Evolutionary conservation across 2,888 invertebrate species (phyloP).

Genomic region (Lobophora halterata): DNA sequence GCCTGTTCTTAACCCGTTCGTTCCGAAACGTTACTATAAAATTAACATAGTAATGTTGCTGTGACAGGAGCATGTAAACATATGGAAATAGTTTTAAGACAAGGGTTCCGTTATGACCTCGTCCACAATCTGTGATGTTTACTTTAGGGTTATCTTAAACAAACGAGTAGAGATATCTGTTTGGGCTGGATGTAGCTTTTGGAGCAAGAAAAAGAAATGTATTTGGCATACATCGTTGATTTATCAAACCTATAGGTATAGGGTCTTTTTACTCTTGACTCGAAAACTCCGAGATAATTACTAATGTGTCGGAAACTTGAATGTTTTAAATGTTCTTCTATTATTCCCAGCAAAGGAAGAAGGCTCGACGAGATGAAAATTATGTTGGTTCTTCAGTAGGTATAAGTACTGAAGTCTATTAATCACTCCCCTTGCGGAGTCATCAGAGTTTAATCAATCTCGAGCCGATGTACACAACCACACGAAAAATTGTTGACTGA

Average conservation of each 20-base stretch:
- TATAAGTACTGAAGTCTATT: constrained; percentile 39
- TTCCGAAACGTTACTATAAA: constrained; percentile 57
- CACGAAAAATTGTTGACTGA: constrained; percentile 39
- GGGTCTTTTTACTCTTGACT: too few species aligned
- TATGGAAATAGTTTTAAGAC: constrained; percentile 35
- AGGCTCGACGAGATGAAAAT: not conserved
- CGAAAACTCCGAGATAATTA: too few species aligned
- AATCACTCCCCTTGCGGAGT: constrained; percentile 58
- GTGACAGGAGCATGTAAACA: constrained; percentile 43
- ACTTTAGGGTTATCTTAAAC: constrained; percentile 16
- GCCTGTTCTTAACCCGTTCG: too few species aligned
- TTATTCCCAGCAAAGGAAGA: too few species aligned
- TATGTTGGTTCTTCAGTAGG: constrained; percentile 9
- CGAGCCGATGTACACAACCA: constrained; percentile 44
- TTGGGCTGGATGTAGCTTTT: too few species aligned
- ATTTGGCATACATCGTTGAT: too few species aligned
- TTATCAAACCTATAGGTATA: too few species aligned
- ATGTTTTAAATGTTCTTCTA: too few species aligned
- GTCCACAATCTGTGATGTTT: constrained; percentile 23
- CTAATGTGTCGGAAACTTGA: too few species aligned
- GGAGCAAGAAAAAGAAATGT: too few species aligned
- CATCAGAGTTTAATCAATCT: constrained; percentile 67
- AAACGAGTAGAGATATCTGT: constrained; percentile 12
- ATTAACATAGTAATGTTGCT: constrained; percentile 66
- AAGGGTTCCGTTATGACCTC: constrained; percentile 29